phyloP scores from a whole-genome alignment of 2,888 invertebrate species.

The Amitus sp. region DNA sequence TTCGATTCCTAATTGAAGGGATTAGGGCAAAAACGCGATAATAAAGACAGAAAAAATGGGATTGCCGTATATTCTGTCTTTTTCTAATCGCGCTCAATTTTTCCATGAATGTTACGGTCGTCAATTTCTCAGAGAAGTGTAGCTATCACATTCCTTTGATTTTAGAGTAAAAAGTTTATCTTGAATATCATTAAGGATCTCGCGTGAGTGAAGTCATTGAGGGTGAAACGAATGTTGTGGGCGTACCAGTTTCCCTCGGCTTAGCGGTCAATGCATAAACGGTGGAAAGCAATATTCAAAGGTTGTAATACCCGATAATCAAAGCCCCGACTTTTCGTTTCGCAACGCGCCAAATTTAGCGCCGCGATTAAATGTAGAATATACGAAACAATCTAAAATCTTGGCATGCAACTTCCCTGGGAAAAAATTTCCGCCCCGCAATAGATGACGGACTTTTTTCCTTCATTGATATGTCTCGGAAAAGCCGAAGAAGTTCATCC shows the following conservation, averaged over 20 bases:
- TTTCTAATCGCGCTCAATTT: no score
- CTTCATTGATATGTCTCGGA: no score
- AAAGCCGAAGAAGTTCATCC: no score
- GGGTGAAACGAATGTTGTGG: constrained; percentile 45
- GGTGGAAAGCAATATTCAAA: constrained; percentile 36
- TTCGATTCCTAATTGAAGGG: no score
- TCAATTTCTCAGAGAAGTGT: background rate
- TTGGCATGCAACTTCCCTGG: background rate
- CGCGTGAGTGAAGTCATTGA: constrained; percentile 40
- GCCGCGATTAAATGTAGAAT: background rate
- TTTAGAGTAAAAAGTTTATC: constrained; percentile 31
- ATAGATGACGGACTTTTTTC: no score
- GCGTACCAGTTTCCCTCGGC: constrained; percentile 53
- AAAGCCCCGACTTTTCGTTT: constrained; percentile 36
- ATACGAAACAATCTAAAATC: background rate
- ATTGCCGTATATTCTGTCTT: no score
- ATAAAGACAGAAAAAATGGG: no score
- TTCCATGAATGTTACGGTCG: no score
- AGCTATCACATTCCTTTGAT: background rate
- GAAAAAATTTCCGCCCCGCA: background rate
- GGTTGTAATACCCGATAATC: constrained; percentile 33
- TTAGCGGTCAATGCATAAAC: constrained; percentile 37
- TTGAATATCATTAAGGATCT: constrained; percentile 29
- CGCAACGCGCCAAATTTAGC: constrained; percentile 18
- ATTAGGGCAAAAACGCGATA: no score